phyloP scores from a whole-genome alignment of 2,797 vertebrate species.

The Adrianichthys oophorus region DNA sequence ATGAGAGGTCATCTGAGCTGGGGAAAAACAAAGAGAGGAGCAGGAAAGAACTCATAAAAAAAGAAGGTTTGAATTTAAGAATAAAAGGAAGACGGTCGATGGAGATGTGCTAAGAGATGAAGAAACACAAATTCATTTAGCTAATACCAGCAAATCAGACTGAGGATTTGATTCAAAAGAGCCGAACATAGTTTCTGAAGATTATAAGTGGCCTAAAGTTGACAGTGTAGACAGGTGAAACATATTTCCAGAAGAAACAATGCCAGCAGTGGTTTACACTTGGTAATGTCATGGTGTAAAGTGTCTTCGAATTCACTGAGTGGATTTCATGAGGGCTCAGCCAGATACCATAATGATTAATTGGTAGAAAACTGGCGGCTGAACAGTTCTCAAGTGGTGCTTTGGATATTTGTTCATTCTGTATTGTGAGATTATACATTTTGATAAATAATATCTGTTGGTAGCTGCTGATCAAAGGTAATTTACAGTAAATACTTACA shows the following conservation, averaged over 20 bases:
- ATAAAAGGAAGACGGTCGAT: neutral
- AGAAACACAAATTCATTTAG: neutral
- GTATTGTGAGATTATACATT: conserved; percentile 16
- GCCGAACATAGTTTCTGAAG: conserved; percentile 13
- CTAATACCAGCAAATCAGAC: conserved; percentile 3
- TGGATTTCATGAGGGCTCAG: conserved; percentile 15
- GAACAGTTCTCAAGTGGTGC: too few species aligned
- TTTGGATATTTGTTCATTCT: neutral
- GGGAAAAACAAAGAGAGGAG: conserved; percentile 66
- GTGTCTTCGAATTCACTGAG: conserved; percentile 26
- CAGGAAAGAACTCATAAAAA: conserved; percentile 35
- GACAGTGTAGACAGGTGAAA: conserved; percentile 9
- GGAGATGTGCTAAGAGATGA: neutral
- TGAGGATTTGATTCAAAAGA: conserved; percentile 17
- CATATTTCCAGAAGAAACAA: conserved; percentile 24
- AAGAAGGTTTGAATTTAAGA: conserved; percentile 30
- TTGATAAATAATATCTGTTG: conserved; percentile 35
- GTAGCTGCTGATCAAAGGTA: conserved; percentile 14
- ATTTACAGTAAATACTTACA: conserved; percentile 48
- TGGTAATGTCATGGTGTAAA: conserved; percentile 36
- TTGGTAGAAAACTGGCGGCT: conserved; percentile 3
- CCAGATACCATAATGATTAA: conserved; percentile 21
- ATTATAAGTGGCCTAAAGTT: conserved; percentile 32
- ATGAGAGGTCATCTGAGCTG: conserved; percentile 76
- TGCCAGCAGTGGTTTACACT: conserved; percentile 32